A percentile compares a stretch with the other conserved stretches of the same genome.
Conservation (phyloP, 2,888 invertebrate species). For the Pegoplata infirma region DNA sequence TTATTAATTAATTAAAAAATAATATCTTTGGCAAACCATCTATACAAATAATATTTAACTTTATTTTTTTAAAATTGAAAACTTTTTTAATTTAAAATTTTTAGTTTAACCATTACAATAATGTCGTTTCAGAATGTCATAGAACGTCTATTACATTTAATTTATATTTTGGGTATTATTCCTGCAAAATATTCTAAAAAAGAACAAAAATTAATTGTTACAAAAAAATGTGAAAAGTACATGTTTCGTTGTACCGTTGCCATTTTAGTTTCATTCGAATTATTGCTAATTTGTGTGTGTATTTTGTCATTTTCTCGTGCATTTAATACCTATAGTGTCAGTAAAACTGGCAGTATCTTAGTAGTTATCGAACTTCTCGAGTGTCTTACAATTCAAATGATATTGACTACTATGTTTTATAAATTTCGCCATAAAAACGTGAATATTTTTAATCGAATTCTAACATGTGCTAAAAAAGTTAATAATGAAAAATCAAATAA, state of each 20-base stretch:
- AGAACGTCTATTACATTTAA: conserved; percentile 4
- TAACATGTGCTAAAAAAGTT: neutral
- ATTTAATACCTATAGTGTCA: neutral
- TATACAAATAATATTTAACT: too few species aligned
- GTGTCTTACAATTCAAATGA: conserved; percentile 13
- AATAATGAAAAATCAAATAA: neutral
- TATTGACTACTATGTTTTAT: conserved; percentile 13
- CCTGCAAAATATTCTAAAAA: conserved; percentile 32
- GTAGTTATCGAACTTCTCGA: conserved; percentile 8
- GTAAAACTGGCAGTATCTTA: conserved; percentile 33
- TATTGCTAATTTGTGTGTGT: neutral
- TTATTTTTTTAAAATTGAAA: too few species aligned
- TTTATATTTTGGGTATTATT: conserved; percentile 37
- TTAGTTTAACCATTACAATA: too few species aligned
- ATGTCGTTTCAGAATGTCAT: conserved; percentile 17
- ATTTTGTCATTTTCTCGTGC: conserved; percentile 7
- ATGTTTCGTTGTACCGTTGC: conserved; percentile 25
- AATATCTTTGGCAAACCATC: too few species aligned
- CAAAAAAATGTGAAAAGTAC: conserved; percentile 1
- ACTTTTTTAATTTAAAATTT: too few species aligned
- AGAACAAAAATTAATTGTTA: conserved; percentile 17
- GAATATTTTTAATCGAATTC: conserved; percentile 3
- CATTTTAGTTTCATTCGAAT: neutral
- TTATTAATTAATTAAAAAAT: too few species aligned
- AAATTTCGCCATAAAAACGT: conserved; percentile 15